Evolutionary conservation across 2,888 invertebrate species (phyloP), one percentile per base, ranked within the genome.

Genomic region (Acanthosoma haemorrhoidale): DNA sequence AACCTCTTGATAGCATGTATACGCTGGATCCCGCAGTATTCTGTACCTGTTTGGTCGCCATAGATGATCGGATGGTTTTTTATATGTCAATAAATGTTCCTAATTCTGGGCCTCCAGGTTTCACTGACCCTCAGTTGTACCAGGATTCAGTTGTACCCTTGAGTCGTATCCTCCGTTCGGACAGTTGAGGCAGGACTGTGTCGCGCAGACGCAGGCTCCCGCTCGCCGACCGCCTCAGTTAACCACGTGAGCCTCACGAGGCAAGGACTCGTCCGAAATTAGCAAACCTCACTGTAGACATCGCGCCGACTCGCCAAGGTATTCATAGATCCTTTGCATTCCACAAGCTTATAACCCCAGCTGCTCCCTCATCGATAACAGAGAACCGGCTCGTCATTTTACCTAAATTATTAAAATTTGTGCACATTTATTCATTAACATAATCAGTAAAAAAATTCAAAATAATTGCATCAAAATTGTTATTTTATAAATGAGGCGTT

Each of bases 251-350:
- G 21, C 34, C 18, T 32, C 32, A 34, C 16, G 18, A 13, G 16
- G 60, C 2, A 60, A 34, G 60, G 5, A 16, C 32, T 18, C 11
- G 2, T 60, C 60, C 34, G 34, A 60, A 60, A 31, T 60, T 58
- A 43, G 43, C 60, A 16, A 36, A 60, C n/a, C 59, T 31, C 60
- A 34, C 60, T 34, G 15, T n/a, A 60, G 43, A 60, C 60, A 60
- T 60, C 60, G 60, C 60, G 60, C 5, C 21, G 13, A 9, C 21
- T 21, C 21, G 15, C 16, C 43, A 43, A 43, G 43, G 43, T 43
- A 43, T 43, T 43, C 43, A 43, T 43, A 43, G 43, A 43, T 21
- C 4, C 18, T 43, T 21, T 4, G 13, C 18, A 43, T 43, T 43
- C 13, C 43, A 43, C 43, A 13, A 18, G 25, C 43, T 43, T 1